A percentile compares a stretch with the other conserved stretches of the same genome.
phyloP scores from a whole-genome alignment of 2,888 invertebrate genomes.

The Cataglyphis livida region DNA sequence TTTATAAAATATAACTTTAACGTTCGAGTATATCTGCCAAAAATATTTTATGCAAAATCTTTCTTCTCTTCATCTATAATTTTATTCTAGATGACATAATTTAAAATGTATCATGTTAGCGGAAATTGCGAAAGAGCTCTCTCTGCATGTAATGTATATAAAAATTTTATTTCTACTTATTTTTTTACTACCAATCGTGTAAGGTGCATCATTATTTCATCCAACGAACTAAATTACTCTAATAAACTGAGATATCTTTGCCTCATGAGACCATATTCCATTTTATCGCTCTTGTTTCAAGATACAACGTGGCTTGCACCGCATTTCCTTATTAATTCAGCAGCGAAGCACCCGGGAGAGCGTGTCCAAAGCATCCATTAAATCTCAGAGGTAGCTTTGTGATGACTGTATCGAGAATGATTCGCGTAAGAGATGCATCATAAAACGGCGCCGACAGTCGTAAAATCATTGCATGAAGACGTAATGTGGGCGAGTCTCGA shows the following conservation, averaged over 20 bases:
- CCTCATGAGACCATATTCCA: not conserved
- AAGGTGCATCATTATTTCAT: not conserved
- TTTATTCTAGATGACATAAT: not conserved
- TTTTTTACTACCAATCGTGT: not conserved
- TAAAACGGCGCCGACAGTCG: conserved; percentile 1
- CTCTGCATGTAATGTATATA: not conserved
- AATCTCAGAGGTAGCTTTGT: not conserved
- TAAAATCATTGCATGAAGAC: conserved; percentile 3
- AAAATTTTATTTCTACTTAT: not conserved
- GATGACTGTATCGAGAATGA: conserved; percentile 1
- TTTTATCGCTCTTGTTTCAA: conserved; percentile 17
- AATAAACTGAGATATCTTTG: not conserved
- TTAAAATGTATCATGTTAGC: not conserved
- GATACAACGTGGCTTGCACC: not conserved
- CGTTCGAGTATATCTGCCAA: not conserved
- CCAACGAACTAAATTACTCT: not conserved
- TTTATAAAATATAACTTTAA: not conserved
- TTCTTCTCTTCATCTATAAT: not conserved
- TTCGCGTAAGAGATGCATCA: conserved; percentile 12
- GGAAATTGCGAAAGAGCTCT: not conserved
- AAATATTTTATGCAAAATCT: not conserved
- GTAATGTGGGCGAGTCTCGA: not conserved
- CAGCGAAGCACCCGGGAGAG: not conserved
- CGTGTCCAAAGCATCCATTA: conserved; percentile 26
- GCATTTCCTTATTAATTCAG: conserved; percentile 23